These are phyloP conservation scores for Cydia fagiglandana DNA, from an alignment of 1,140 invertebrate genomes.

Conservation along the genomic window DNA sequence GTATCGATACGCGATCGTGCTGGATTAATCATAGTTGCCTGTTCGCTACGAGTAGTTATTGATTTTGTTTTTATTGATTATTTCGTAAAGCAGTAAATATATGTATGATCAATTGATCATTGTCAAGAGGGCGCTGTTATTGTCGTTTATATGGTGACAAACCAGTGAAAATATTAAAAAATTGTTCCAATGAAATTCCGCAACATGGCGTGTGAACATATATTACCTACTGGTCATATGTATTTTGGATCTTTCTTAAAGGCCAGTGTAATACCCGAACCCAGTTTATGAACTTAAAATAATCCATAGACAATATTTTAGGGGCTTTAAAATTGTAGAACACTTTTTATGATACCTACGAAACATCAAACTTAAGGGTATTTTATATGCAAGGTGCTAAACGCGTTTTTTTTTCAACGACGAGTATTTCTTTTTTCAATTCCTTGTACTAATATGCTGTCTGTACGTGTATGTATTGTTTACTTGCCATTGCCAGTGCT, in stretches of 20 bases:
- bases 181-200: too few relatives aligned
- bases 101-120: too few relatives aligned
- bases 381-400: not conserved
- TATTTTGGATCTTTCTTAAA: not conserved
- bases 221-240: too few relatives aligned
- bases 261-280: too few relatives aligned
- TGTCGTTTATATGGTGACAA: too few relatives aligned
- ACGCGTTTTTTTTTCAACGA: not conserved
- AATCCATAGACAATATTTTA: too few relatives aligned
- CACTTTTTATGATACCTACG: too few relatives aligned
- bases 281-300: too few relatives aligned
- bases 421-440: not conserved
- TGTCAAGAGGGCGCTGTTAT: too few relatives aligned
- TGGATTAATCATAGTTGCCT: not conserved
- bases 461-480: slow-evolving; percentile 22
- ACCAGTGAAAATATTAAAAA: too few relatives aligned
- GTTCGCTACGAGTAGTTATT: not conserved
- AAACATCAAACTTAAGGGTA: not conserved
- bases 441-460: not conserved
- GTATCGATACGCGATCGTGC: not conserved
- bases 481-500: slow-evolving; percentile 6
- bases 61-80: not conserved
- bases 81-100: not conserved
- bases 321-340: too few relatives aligned
- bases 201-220: too few relatives aligned